Evolutionary conservation across 2,797 vertebrate genomes (phyloP).

Genomic region (Falco novaeseelandiae): DNA sequence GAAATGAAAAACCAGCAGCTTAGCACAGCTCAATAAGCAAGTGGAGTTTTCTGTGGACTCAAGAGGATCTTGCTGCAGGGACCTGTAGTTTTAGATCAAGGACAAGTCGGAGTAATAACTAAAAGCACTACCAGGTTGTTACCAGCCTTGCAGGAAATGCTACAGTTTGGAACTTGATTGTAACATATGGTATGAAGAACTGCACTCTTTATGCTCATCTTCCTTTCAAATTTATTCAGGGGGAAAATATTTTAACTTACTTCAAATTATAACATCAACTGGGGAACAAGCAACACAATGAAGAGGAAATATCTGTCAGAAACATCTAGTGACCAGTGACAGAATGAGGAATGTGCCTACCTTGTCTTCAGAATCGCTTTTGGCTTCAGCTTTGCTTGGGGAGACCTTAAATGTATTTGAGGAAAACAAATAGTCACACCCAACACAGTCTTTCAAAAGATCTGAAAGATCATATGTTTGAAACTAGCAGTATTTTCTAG

Average conservation of each 20-base stretch:
- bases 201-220: background rate
- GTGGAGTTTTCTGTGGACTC: accelerated
- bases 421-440: background rate
- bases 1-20: background rate
- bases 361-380: conserved; percentile 87
- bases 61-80: background rate
- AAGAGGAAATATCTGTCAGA: background rate
- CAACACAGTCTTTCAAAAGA: background rate
- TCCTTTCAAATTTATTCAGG: background rate
- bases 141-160: background rate
- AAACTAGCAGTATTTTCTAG: background rate
- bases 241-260: background rate
- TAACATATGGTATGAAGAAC: background rate
- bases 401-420: conserved; percentile 80
- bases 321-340: background rate
- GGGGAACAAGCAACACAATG: background rate
- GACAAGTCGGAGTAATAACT: background rate
- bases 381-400: conserved; percentile 85
- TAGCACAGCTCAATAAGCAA: background rate
- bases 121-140: background rate
- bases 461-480: background rate
- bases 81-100: background rate
- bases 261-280: accelerated
- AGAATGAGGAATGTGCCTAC: conserved; percentile 73
- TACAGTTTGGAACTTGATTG: background rate